Evolutionary conservation across 2,888 invertebrate genomes (phyloP).

Genomic region (Ryuthela nishihirai): DNA sequence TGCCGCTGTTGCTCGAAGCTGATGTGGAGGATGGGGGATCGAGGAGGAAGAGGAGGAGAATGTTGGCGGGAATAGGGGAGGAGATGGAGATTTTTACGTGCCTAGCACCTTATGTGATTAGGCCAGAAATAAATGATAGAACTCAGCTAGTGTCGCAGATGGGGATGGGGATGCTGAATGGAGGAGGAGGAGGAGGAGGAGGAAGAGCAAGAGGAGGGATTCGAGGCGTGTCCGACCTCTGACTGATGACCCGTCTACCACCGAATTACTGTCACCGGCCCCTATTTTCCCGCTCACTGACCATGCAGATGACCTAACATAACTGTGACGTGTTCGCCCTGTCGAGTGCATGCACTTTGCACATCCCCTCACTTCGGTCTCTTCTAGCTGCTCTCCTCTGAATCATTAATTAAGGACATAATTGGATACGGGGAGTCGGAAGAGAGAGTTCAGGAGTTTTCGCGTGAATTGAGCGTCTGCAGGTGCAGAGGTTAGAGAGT

Average conservation of each 20-base stretch:
- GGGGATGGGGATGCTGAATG: too few relatives aligned
- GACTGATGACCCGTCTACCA: conserved; percentile 1
- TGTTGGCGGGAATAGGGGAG: too few relatives aligned
- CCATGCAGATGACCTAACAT: conserved; percentile 36
- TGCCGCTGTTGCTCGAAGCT: too few relatives aligned
- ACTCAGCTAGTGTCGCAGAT: neutral
- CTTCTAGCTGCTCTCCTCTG: conserved; percentile 24
- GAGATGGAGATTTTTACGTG: conserved; percentile 37
- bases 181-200: conserved; percentile 2
- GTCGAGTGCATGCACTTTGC: conserved; percentile 11
- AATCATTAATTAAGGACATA: conserved; percentile 37
- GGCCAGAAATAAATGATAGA: conserved; percentile 33
- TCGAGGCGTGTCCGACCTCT: conserved; percentile 1
- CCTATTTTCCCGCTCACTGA: conserved; percentile 38
- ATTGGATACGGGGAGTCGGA: conserved; percentile 19
- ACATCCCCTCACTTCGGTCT: too few relatives aligned
- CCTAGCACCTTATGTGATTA: conserved; percentile 37
- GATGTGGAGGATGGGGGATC: too few relatives aligned
- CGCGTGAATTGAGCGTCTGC: too few relatives aligned
- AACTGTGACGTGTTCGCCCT: conserved; percentile 32
- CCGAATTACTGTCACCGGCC: conserved; percentile 24
- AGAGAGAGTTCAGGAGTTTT: conserved; percentile 1
- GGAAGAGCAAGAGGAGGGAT: too few relatives aligned
- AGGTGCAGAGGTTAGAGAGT: too few relatives aligned
- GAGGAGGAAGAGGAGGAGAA: too few relatives aligned